Evolutionary conservation across 2,113 vertebrate genomes (phyloP).

Genomic region (Serilophus lunatus): DNA sequence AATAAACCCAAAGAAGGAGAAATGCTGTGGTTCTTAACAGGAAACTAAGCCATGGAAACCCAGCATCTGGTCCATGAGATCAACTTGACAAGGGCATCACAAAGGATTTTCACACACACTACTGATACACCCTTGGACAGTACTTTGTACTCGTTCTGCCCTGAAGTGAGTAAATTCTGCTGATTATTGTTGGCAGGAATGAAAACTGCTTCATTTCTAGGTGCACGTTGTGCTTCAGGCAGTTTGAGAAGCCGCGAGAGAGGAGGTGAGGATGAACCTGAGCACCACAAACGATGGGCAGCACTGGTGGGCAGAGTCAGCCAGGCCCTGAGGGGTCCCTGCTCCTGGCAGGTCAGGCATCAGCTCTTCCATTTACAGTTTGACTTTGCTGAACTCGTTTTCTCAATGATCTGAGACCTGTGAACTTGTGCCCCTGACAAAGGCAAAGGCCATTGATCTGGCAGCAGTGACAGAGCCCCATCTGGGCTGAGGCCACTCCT

Average conservation of each 20-base stretch:
- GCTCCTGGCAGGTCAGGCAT: neutral
- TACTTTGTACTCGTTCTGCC: neutral
- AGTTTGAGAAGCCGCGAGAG: neutral
- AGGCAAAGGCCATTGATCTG: neutral
- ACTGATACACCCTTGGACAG: neutral
- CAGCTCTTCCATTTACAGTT: neutral
- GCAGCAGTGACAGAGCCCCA: neutral
- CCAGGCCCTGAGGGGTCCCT: neutral
- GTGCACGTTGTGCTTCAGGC: neutral
- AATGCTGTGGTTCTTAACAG: neutral
- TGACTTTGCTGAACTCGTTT: neutral
- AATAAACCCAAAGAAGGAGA: neutral
- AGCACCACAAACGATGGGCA: neutral
- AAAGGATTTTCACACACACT: neutral
- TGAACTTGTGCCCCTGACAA: neutral
- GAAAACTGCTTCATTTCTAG: neutral
- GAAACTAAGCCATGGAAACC: neutral
- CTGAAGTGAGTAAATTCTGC: neutral
- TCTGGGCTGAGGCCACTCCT: neutral
- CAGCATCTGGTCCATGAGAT: neutral
- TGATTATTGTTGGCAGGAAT: neutral
- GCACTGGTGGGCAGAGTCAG: neutral
- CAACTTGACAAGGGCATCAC: neutral
- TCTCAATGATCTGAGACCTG: neutral
- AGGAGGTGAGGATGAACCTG: neutral